Base-by-base conservation (phyloP, 2,113 vertebrate species). In the Phaethon lepturus region DNA sequence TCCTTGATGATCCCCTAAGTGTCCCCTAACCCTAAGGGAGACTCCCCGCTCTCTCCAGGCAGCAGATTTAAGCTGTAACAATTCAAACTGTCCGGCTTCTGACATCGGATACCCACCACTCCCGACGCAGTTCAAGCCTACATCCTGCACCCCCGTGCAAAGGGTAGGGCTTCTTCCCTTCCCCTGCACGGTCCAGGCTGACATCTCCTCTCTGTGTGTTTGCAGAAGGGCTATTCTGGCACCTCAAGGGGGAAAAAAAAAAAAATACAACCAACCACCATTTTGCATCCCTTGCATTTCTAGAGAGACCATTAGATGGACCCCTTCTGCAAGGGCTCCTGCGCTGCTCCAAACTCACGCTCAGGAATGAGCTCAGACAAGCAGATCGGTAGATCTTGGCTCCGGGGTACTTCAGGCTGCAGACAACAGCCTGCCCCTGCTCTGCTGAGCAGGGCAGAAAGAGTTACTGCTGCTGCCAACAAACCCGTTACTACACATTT, bases 51-150 rank as follows among this genome's bases (percentile, higher is more conserved):
- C 15, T n/a, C 29, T 11, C 8, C 59, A 7, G 16, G 49, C 42
- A 25, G n/a, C 7, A 2, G 22, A n/a, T 23, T 45, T 17, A 25
- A 33, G 31, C 38, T n/a, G 5, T 13, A n/a, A 29, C 59, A 20
- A 5, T 8, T 31, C 31, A 10, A 18, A 20, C 18, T 50, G 18
- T 11, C 19, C 53, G 2, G 25, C 68, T 42, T 29, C 45, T 62
- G 33, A 33, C 4, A 4, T 10, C 0, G 1, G 62, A 29, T 4
- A 4, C 24, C 24, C 23, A 42, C 10, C 24, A 0, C 29, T 28
- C 29, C 5, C 1, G 31, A 19, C 5, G 8, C 18, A 6, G 33
- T 5, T 28, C 14, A 22, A 33, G 40, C 22, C 28, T 8, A 20
- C 6, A 2, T 20, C 73, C 63, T 2, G 6, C 25, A 11, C 24